Percentiles rank a stretch among this genome's conserved stretches.
Conservation (phyloP, 2,888 invertebrate species). For the Neoitamus cyanurus region DNA sequence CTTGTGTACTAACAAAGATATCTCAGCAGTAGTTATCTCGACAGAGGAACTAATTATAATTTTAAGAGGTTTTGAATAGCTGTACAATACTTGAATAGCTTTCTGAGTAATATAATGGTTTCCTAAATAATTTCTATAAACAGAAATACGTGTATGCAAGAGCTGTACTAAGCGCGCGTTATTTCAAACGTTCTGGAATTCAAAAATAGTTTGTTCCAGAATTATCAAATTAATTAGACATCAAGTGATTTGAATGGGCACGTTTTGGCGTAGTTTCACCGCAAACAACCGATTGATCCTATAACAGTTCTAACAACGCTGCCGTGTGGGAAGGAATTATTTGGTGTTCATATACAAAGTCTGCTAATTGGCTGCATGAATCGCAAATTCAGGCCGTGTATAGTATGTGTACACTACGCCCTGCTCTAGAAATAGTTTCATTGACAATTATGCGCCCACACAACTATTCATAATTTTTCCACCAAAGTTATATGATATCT, state of each 20-base stretch:
- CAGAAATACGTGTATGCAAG: too few relatives aligned
- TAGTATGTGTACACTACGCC: neutral
- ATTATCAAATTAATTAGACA: neutral
- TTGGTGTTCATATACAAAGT: neutral
- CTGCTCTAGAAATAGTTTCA: neutral
- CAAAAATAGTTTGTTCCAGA: neutral
- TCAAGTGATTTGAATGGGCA: neutral
- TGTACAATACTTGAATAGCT: too few relatives aligned
- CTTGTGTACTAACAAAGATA: too few relatives aligned
- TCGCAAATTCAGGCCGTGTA: neutral
- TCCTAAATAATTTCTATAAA: too few relatives aligned
- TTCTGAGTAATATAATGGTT: too few relatives aligned
- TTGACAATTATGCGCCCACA: conserved; percentile 7
- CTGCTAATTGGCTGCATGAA: conserved; percentile 11
- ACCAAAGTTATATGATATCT: neutral
- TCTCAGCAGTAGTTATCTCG: too few relatives aligned
- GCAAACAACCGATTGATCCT: neutral
- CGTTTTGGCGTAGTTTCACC: neutral
- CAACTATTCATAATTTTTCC: neutral
- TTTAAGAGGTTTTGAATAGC: too few relatives aligned
- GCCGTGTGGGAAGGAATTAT: neutral
- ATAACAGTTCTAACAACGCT: too few relatives aligned
- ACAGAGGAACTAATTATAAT: too few relatives aligned
- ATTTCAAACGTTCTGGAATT: neutral
- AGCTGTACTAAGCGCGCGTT: neutral